Evolutionary conservation across 2,888 invertebrate genomes (phyloP).

Genomic region (Tenthredo scrophulariae): DNA sequence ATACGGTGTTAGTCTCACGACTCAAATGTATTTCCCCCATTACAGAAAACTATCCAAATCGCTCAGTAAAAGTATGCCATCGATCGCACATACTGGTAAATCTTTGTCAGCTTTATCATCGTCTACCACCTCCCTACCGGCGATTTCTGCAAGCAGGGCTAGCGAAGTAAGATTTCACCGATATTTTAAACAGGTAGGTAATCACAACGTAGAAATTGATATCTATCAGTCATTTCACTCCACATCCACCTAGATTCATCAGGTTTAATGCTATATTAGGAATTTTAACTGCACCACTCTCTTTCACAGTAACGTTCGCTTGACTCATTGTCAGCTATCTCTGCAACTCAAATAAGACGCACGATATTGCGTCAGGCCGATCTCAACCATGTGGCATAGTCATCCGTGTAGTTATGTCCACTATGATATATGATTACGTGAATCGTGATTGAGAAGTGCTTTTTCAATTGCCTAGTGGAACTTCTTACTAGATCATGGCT

Average conservation of each 20-base stretch:
- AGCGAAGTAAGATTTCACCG: slow-evolving; percentile 94
- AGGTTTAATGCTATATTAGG: neutral
- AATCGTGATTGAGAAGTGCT: neutral
- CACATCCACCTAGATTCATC: neutral
- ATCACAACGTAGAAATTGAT: neutral
- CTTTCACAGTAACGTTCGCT: neutral
- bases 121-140: slow-evolving; percentile 72
- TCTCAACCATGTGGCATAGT: neutral
- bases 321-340: neutral
- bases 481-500: neutral
- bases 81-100: slow-evolving; percentile 74
- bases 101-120: slow-evolving; percentile 71
- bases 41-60: slow-evolving; percentile 77
- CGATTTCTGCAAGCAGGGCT: slow-evolving; percentile 84
- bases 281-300: neutral
- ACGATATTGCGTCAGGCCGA: neutral
- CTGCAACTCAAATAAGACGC: neutral
- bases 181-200: slow-evolving; percentile 86
- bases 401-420: neutral
- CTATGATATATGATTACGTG: neutral
- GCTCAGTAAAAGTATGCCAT: slow-evolving; percentile 77
- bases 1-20: neutral
- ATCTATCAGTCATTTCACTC: neutral
- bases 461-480: neutral
- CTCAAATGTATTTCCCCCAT: slow-evolving; percentile 33